Percentiles rank a stretch among this genome's conserved stretches.
Conservation (phyloP, 2,888 invertebrate genomes). For the Taphrorychus bicolor region DNA sequence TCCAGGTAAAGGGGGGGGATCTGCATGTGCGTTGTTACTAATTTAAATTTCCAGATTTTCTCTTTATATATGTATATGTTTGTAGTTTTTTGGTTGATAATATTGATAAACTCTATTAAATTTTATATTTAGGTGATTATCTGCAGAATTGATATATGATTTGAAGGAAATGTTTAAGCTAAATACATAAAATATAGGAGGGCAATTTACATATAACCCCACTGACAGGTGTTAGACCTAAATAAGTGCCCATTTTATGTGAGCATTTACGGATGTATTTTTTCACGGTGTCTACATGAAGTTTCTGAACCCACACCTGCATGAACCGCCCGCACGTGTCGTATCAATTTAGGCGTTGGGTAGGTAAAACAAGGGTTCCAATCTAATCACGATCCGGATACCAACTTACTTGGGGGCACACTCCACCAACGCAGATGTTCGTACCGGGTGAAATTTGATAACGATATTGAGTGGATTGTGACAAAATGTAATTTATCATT, state of each 20-base stretch:
- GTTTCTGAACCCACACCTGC: constrained; percentile 7
- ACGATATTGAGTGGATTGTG: not conserved
- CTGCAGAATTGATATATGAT: too few species aligned
- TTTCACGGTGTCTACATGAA: not conserved
- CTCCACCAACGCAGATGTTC: constrained; percentile 6
- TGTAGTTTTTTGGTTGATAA: not conserved
- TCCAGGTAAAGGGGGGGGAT: too few species aligned
- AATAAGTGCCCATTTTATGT: not conserved
- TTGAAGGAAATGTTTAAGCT: not conserved
- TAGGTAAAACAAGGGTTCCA: constrained; percentile 6
- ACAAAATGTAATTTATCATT: not conserved
- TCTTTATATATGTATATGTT: not conserved
- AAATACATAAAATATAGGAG: not conserved
- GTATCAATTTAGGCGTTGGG: constrained; percentile 2
- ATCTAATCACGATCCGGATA: constrained; percentile 1
- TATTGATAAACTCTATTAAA: too few species aligned
- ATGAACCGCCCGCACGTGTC: constrained; percentile 5
- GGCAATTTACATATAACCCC: not conserved
- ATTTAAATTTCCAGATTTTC: too few species aligned
- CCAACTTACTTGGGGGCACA: not conserved
- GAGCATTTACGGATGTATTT: too few species aligned
- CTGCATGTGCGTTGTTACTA: too few species aligned
- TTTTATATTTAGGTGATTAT: too few species aligned
- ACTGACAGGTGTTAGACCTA: not conserved
- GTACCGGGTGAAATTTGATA: not conserved